phyloP scores from a whole-genome alignment of 2,888 invertebrate genomes.

The Phorcus lineatus region DNA sequence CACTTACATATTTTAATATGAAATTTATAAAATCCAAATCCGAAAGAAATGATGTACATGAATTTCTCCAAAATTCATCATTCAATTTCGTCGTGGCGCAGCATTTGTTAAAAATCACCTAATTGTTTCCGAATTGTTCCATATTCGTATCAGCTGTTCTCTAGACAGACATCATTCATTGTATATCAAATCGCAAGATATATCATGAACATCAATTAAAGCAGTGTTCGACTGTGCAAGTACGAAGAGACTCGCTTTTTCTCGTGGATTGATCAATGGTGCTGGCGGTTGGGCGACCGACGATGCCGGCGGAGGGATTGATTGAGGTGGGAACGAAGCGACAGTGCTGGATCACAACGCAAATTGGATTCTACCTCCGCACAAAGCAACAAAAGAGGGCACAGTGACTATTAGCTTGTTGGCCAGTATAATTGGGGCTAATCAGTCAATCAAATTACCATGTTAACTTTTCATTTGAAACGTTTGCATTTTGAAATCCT shows the following conservation, averaged over 20 bases:
- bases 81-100: too few species aligned
- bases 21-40: too few species aligned
- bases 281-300: neutral
- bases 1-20: too few species aligned
- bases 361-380: neutral
- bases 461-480: slow-evolving; percentile 20
- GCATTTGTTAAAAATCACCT: too few species aligned
- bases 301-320: slow-evolving; percentile 12
- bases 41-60: too few species aligned
- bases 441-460: slow-evolving; percentile 18
- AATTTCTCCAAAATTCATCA: too few species aligned
- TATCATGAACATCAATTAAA: slow-evolving; percentile 7
- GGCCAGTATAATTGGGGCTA: slow-evolving; percentile 8
- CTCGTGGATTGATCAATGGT: slow-evolving; percentile 1
- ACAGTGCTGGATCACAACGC: neutral
- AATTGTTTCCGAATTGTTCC: too few species aligned
- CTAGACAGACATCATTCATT: neutral
- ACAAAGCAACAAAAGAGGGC: neutral
- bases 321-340: slow-evolving; percentile 3
- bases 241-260: neutral
- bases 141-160: too few species aligned
- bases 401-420: slow-evolving; percentile 1
- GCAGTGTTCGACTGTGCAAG: neutral
- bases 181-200: neutral
- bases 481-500: slow-evolving; percentile 20